Evolutionary conservation across 2,113 vertebrate species (phyloP).

Genomic region (Semnornis frantzii): DNA sequence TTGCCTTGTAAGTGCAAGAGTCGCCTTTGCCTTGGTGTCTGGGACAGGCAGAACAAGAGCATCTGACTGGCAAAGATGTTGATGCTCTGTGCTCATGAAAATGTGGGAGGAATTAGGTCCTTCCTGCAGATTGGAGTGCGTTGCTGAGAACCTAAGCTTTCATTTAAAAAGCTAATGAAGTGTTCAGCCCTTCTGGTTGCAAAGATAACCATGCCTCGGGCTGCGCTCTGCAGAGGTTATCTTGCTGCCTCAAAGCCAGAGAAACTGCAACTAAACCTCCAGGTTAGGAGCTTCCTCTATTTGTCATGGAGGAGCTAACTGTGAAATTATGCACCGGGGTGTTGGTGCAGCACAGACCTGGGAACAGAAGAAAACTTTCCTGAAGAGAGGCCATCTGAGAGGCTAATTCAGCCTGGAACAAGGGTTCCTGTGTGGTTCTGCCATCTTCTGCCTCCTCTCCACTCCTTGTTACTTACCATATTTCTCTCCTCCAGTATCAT

Average conservation of each 20-base stretch:
- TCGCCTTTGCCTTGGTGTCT: slow-evolving; percentile 13
- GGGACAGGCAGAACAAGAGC: neutral
- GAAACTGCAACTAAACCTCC: neutral
- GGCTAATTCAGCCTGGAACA: neutral
- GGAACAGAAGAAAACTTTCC: neutral
- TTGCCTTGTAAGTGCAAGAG: neutral
- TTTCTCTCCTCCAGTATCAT: neutral
- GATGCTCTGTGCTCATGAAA: slow-evolving; percentile 48
- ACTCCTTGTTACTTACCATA: neutral
- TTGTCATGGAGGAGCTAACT: neutral
- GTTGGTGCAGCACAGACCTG: neutral
- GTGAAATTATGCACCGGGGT: neutral
- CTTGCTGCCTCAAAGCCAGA: neutral
- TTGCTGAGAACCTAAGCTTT: slow-evolving; percentile 52
- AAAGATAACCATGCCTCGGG: slow-evolving; percentile 51
- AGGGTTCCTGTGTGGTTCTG: accelerated
- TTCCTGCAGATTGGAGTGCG: slow-evolving; percentile 1
- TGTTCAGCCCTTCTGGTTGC: slow-evolving; percentile 58
- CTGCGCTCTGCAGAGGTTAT: slow-evolving; percentile 1
- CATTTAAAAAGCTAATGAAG: slow-evolving; percentile 70
- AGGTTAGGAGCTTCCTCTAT: neutral
- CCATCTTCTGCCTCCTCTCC: neutral
- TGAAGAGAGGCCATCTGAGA: neutral
- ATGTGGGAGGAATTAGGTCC: slow-evolving; percentile 54
- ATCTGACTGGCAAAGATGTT: slow-evolving; percentile 16